Base-by-base conservation (phyloP, 1,140 invertebrate genomes). In the Drosophila pachea region DNA sequence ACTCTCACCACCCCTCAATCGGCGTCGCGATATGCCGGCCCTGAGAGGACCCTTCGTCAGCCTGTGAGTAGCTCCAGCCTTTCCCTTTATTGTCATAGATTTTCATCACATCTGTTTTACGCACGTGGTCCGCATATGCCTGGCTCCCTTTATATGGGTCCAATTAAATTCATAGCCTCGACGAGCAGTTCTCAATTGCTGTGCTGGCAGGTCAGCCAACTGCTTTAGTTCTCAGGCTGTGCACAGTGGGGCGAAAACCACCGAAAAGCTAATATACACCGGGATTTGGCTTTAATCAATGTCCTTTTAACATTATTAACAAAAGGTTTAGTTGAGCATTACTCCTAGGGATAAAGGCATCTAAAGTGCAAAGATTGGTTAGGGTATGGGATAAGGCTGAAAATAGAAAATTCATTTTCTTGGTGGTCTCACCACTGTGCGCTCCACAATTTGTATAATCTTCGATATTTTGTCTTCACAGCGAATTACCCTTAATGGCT, bases 31-130 rank as follows among this genome's bases (percentile, higher is more conserved):
- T 40, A 90, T 90, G 88, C 90, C 90, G 22, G 89, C 89, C 4
- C 71, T 90, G 59, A 78, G 88, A 62, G 90, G 90, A 72, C 88
- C 89, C 16, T 90, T 88, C 64, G 89, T 90, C 63, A 91, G 90
- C 67, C 73, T 90, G 89, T 90, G 64, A 90, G 89, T 90, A 89
- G 4, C 43, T 33, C n/a, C n/a, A n/a, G n/a, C n/a, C n/a, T n/a
- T n/a, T n/a, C 9, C 35, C 40, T 29, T 14, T 35, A 43, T 22
- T 22, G 22, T 31, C 35, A 16, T 58, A 42, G 32, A 14, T 12
- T 40, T 54, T 33, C 22, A 62, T 40, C 42, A 32, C n/a, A n/a
- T 43, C 9, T 32, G 8, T 68, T 68, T 48, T 31, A 63, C 8
- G 38, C 47, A 45, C 58, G 36, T 35, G 29, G 40, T 29, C 43